Evolutionary conservation across 1,140 invertebrate species (phyloP), one percentile per base, ranked within the genome.

Genomic region (Zaprionus africanus): DNA sequence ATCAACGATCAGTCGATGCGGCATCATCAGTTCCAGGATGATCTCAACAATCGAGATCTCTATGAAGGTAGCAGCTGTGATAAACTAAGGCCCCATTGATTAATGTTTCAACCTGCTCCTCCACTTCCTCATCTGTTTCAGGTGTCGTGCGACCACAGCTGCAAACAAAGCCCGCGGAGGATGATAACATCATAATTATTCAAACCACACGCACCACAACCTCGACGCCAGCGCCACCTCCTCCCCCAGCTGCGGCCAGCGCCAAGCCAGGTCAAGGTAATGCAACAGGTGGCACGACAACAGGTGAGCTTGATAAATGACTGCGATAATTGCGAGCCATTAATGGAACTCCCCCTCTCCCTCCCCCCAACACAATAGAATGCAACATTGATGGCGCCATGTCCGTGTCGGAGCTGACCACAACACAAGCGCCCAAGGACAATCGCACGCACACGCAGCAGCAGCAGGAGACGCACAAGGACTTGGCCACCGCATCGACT

Each of bases 1-100:
- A 91, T 94, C 13, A 95, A 96, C 76, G 96, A 97, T 87, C 94
- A 96, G 72, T 96, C 94, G 54, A 96, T 96, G 95, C 93, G 96
- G n/a, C 96, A 97, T 92, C 96, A 97, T 92, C 95, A 96, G 88
- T 96, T 96, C 79, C 94, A 95, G 74, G 94, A 96, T 72, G 96
- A 96, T 76, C 95, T 92, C 49, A 90, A 87, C 41, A 91, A 83
- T 65, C 72, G 78, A 5, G 82, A 92, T 79, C 82, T 92, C 24
- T 92, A 92, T 59, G 91, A 92, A 66, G 91, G 91, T 92, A 54
- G 51, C 9, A 46, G 38, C 12, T 9, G 7, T 4, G n/a, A 43
- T n/a, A n/a, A 41, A 2, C n/a, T 9, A 7, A 4, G 1, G 12
- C 28, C 1, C 19, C 1, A 7, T 6, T 24, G 17, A 59, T 41